Evolutionary conservation across 1,140 invertebrate genomes (phyloP).

Genomic region (Plectrocnemia conspersa): DNA sequence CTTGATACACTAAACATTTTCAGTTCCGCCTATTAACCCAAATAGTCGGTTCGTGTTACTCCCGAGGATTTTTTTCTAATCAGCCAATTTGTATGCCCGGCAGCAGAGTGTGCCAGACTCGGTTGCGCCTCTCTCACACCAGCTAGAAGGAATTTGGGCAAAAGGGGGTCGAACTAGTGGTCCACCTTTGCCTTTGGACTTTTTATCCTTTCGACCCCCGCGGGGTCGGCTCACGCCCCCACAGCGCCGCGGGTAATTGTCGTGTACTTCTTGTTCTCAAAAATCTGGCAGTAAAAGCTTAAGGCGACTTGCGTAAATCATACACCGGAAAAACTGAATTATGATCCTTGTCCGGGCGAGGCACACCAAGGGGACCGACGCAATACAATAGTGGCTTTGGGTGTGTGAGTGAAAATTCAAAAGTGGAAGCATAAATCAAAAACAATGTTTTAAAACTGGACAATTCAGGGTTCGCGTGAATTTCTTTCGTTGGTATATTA

Average conservation of each 20-base stretch:
- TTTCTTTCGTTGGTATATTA: too few species aligned
- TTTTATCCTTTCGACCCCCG: constrained; percentile 7
- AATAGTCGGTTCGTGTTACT: constrained; percentile 33
- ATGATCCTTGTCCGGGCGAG: not conserved
- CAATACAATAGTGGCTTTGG: constrained; percentile 16
- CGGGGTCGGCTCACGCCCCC: not conserved
- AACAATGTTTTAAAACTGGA: too few species aligned
- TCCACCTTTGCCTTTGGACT: constrained; percentile 4
- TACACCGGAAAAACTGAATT: constrained; percentile 2
- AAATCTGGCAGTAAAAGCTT: constrained; percentile 7
- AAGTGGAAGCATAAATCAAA: too few species aligned
- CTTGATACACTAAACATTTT: constrained; percentile 32
- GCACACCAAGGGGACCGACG: constrained; percentile 6
- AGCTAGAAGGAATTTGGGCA: not conserved
- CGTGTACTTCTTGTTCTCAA: constrained; percentile 14
- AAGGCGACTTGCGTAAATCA: constrained; percentile 4
- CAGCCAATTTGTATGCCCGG: constrained; percentile 35
- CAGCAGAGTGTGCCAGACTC: constrained; percentile 31
- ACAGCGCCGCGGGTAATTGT: constrained; percentile 21
- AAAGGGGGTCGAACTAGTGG: constrained; percentile 5
- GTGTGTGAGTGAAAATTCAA: too few species aligned
- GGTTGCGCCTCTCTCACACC: constrained; percentile 22
- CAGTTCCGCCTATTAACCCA: constrained; percentile 36
- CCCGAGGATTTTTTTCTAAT: constrained; percentile 34
- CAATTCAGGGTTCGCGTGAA: too few species aligned